Evolutionary conservation across 2,797 vertebrate genomes (phyloP).

Genomic region (Setipinna tenuifilis): DNA sequence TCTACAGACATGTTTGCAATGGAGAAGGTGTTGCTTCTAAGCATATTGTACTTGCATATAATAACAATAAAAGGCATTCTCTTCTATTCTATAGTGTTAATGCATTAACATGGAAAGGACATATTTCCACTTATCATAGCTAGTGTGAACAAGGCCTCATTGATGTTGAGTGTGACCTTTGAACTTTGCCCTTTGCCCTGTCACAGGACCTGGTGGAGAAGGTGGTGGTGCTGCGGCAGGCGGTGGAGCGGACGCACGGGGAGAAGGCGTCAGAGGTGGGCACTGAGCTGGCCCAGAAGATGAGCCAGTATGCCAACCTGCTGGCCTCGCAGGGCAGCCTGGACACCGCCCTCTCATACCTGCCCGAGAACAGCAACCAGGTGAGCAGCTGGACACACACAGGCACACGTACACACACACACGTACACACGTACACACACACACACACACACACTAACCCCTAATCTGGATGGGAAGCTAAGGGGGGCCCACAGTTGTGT

Average conservation of each 20-base stretch:
- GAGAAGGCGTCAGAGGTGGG: constrained; percentile 77
- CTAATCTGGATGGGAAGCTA: too few relatives aligned
- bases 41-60: too few relatives aligned
- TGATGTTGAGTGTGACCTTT: constrained; percentile 2
- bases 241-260: constrained; percentile 83
- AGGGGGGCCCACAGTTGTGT: neutral
- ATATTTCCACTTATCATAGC: too few relatives aligned
- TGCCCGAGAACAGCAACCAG: constrained; percentile 85
- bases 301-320: constrained; percentile 91
- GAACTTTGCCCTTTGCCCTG: neutral
- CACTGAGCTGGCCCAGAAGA: constrained; percentile 85
- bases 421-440: too few relatives aligned
- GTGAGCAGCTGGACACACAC: constrained; percentile 61
- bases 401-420: too few relatives aligned
- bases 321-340: constrained; percentile 93
- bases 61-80: too few relatives aligned
- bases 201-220: constrained; percentile 95
- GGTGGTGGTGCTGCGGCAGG: constrained; percentile 87
- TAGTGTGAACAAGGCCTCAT: neutral
- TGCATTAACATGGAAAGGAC: too few relatives aligned
- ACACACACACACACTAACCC: too few relatives aligned
- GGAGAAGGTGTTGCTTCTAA: too few relatives aligned
- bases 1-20: too few relatives aligned
- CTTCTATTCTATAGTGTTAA: too few relatives aligned
- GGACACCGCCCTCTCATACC: constrained; percentile 88